Conservation (phyloP, 1,140 invertebrate species). For the Drosophila pectinifera region DNA sequence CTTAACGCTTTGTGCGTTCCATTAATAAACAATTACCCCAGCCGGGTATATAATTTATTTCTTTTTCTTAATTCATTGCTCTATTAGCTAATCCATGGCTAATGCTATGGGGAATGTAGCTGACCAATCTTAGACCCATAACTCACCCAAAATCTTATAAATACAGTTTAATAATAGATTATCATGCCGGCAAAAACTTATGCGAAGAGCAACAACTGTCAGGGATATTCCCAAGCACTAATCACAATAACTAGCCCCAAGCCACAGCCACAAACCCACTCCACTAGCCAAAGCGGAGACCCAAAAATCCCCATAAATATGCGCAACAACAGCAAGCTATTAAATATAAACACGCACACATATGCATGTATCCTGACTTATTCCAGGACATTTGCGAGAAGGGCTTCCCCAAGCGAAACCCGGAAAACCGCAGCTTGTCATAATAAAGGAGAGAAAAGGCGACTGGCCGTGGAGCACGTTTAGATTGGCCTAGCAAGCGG, state of each 20-base stretch:
- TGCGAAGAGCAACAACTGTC: constrained; percentile 67
- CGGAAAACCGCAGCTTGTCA: constrained; percentile 76
- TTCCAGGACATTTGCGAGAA: constrained; percentile 50
- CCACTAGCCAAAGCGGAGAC: neutral
- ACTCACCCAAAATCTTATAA: constrained; percentile 3
- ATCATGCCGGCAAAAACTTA: constrained; percentile 10
- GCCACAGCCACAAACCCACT: constrained; percentile 1
- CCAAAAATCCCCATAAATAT: constrained; percentile 64
- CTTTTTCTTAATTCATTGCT: too few species aligned
- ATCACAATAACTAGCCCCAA: constrained; percentile 60
- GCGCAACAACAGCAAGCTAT: constrained; percentile 71
- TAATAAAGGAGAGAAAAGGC: constrained; percentile 63
- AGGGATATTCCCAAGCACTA: constrained; percentile 53
- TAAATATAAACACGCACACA: constrained; percentile 64
- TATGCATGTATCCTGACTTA: constrained; percentile 54
- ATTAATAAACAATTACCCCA: too few species aligned
- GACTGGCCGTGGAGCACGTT: constrained; percentile 50
- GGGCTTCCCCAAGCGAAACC: constrained; percentile 30
- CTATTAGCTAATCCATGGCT: too few species aligned
- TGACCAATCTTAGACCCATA: neutral
- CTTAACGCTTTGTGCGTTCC: too few species aligned
- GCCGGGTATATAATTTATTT: too few species aligned
- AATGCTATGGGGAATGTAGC: neutral
- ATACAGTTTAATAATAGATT: neutral
- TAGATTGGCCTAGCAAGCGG: constrained; percentile 59